Conservation (phyloP, 2,113 vertebrate genomes). For the Empidonax alnorum region DNA sequence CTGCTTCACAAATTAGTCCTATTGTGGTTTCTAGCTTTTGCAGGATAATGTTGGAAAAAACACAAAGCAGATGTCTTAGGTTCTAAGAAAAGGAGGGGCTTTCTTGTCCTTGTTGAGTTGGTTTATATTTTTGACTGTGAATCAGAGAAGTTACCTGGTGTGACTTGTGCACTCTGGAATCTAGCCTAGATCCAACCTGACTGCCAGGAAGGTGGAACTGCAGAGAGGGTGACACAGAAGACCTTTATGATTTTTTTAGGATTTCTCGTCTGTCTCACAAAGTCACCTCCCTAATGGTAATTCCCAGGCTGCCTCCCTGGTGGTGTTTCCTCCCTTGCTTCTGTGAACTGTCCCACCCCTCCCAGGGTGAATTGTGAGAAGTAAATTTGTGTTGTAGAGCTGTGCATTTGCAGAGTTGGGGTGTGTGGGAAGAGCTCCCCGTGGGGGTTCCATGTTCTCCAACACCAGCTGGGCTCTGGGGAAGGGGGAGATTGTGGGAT, state of each 20-base stretch:
- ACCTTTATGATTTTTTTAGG: accelerated
- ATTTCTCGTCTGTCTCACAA: accelerated
- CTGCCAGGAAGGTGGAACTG: background rate
- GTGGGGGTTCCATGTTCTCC: accelerated
- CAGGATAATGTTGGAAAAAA: background rate
- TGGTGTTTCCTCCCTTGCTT: background rate
- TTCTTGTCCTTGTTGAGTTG: background rate
- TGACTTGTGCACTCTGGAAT: background rate
- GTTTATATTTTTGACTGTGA: background rate
- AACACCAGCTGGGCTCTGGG: too few species aligned
- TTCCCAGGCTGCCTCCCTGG: background rate
- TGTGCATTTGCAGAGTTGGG: background rate
- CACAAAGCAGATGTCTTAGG: accelerated
- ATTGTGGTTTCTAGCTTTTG: background rate
- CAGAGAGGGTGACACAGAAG: accelerated
- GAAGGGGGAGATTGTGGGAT: accelerated
- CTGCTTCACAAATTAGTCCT: background rate
- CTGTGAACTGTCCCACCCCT: background rate
- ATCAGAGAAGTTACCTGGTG: background rate
- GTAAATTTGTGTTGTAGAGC: background rate
- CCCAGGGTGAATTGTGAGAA: background rate
- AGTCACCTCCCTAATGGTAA: accelerated
- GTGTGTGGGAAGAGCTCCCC: accelerated
- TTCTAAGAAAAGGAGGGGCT: accelerated
- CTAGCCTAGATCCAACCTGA: background rate